phyloP scores from a whole-genome alignment of 2,888 invertebrate species.

The Polyommatus icarus region DNA sequence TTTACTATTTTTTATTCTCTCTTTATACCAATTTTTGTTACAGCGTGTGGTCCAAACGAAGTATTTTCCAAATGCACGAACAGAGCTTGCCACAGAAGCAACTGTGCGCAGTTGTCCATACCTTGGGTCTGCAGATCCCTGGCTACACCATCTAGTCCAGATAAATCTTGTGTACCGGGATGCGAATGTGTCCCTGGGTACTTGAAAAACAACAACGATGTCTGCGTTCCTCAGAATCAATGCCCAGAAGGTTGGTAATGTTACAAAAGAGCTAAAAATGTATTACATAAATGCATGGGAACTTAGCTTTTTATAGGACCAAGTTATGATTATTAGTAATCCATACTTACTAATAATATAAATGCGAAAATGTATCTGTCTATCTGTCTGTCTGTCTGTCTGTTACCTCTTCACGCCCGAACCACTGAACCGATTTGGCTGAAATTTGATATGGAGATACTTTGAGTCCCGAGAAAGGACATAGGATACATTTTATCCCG shows the following conservation, averaged over 20 bases:
- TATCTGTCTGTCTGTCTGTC: no score
- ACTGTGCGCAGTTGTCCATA: conserved; percentile 22
- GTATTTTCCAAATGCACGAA: conserved; percentile 11
- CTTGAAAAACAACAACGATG: conserved; percentile 41
- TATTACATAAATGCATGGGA: background rate
- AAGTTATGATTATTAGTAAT: no score
- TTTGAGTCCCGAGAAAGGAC: no score
- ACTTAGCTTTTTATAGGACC: no score
- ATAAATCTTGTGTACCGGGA: conserved; percentile 2
- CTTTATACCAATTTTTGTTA: no score
- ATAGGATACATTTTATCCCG: no score
- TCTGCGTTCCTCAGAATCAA: conserved; percentile 45
- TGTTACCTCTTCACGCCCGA: no score
- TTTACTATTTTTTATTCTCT: no score
- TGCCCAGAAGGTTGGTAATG: conserved; percentile 37
- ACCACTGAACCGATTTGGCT: no score
- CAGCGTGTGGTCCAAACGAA: conserved; percentile 13
- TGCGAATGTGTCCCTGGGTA: conserved; percentile 19
- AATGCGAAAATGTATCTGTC: no score
- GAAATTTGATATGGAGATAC: no score
- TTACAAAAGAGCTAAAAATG: background rate
- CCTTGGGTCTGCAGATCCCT: conserved; percentile 9
- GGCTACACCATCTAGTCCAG: background rate
- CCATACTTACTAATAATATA: no score
- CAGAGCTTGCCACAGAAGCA: conserved; percentile 15